phyloP scores from a whole-genome alignment of 2,113 vertebrate genomes.

The Paedocypris sp. region DNA sequence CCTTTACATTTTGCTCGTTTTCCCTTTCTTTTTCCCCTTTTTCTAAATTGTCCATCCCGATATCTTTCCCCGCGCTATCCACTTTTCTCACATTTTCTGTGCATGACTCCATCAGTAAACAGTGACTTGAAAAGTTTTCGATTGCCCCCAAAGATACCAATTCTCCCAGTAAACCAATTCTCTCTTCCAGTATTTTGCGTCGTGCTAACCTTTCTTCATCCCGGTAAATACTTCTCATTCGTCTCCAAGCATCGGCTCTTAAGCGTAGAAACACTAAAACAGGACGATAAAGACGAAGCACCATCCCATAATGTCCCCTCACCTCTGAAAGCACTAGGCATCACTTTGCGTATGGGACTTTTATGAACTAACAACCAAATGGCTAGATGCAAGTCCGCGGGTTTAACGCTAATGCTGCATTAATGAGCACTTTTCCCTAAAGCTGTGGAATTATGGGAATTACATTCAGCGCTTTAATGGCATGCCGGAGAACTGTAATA shows the following conservation, averaged over 20 bases:
- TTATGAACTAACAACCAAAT: slow-evolving; percentile 35
- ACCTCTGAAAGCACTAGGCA: slow-evolving; percentile 22
- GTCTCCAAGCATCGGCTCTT: slow-evolving; percentile 10
- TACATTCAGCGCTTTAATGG: slow-evolving; percentile 30
- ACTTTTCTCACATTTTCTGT: too few relatives aligned
- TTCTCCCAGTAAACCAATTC: too few relatives aligned
- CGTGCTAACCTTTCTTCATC: slow-evolving; percentile 17
- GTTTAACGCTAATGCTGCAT: slow-evolving; percentile 27
- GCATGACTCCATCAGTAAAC: too few relatives aligned
- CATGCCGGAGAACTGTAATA: slow-evolving; percentile 26
- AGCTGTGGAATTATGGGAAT: slow-evolving; percentile 27
- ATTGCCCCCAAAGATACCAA: too few relatives aligned
- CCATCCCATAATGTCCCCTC: slow-evolving; percentile 17
- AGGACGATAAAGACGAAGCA: slow-evolving; percentile 9
- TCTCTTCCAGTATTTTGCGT: too few relatives aligned
- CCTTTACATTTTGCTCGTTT: too few relatives aligned
- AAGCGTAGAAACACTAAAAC: slow-evolving; percentile 19
- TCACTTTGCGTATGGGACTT: slow-evolving; percentile 30
- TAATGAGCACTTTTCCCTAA: slow-evolving; percentile 32
- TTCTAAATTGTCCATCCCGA: too few relatives aligned
- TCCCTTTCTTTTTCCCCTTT: too few relatives aligned
- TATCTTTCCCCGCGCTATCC: too few relatives aligned
- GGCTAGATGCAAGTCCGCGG: slow-evolving; percentile 30
- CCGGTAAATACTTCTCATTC: slow-evolving; percentile 19
- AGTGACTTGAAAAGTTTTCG: too few relatives aligned